A percentile compares a stretch with the other conserved stretches of the same genome.
These are phyloP conservation scores for Crypturellus undulatus DNA, from an alignment of 2,113 vertebrate species.

Conservation along the genomic window DNA sequence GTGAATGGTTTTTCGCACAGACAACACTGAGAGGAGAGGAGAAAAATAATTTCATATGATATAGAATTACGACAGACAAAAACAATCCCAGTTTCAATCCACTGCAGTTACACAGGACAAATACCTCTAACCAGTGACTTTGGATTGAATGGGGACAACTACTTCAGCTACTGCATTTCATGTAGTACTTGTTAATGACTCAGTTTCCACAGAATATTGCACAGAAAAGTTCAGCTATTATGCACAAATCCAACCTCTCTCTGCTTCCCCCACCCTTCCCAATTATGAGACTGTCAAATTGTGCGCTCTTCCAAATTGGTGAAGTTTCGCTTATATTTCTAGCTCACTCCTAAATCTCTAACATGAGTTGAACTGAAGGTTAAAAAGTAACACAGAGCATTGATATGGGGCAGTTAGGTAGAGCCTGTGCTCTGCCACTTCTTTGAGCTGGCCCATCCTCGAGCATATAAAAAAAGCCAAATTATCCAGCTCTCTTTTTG, in stretches of 20 bases:
- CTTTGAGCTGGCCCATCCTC: not conserved
- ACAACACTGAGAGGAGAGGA: not conserved
- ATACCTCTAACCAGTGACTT: not conserved
- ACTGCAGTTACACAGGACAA: not conserved
- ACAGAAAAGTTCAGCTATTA: not conserved
- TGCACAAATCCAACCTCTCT: not conserved
- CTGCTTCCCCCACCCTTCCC: not conserved
- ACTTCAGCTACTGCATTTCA: not conserved
- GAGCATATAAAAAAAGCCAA: not conserved
- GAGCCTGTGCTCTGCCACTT: not conserved
- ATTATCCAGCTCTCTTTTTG: not conserved
- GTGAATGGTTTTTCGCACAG: not conserved
- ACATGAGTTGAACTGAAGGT: not conserved
- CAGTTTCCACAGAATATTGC: not conserved
- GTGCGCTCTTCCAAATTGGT: not conserved
- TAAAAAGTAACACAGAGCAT: not conserved
- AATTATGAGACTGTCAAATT: not conserved
- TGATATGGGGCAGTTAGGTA: not conserved
- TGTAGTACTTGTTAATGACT: not conserved
- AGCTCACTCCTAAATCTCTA: not conserved
- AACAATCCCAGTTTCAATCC: not conserved
- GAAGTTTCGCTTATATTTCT: not conserved
- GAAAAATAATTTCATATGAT: not conserved
- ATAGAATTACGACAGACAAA: not conserved
- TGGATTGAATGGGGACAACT: not conserved